Percentiles rank a stretch among this genome's conserved stretches.
These are phyloP conservation scores for Macrosoma leucophasiata DNA, from an alignment of 2,888 invertebrate species.

Conservation along the genomic window DNA sequence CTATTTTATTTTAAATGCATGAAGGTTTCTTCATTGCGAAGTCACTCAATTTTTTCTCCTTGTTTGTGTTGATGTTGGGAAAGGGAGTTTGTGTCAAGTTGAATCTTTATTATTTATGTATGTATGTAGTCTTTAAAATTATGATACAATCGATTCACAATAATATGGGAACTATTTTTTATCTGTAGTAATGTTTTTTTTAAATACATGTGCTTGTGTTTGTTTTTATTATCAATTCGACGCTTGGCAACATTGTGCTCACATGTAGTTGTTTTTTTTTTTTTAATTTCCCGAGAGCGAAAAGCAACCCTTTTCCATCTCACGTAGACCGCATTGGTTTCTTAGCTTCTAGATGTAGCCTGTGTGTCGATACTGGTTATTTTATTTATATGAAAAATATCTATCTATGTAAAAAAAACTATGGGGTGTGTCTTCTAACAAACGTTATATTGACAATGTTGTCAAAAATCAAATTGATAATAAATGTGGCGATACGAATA, in stretches of 20 bases:
- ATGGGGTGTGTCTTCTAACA: conserved; percentile 28
- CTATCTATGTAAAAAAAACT: conserved; percentile 32
- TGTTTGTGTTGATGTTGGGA: no score
- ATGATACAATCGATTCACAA: no score
- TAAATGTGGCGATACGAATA: conserved; percentile 44
- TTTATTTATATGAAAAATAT: conserved; percentile 37
- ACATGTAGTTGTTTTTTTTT: conserved; percentile 36
- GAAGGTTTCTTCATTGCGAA: no score
- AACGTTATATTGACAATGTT: conserved; percentile 57
- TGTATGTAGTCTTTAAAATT: no score
- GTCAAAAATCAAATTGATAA: conserved; percentile 72
- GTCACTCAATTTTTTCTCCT: no score
- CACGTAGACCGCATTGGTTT: conserved; percentile 54
- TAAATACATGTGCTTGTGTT: conserved; percentile 65
- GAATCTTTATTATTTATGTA: no score
- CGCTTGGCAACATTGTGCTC: conserved; percentile 76
- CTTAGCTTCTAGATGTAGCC: conserved; percentile 63
- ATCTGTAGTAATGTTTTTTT: conserved; percentile 32
- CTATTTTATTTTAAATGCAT: no score
- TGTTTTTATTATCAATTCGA: conserved; percentile 75
- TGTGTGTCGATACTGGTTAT: conserved; percentile 53
- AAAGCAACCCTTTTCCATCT: conserved; percentile 64
- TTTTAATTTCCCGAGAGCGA: conserved; percentile 51
- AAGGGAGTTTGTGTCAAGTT: no score
- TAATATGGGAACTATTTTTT: conserved; percentile 20